Evolutionary conservation across 2,797 vertebrate species (phyloP), one percentile per base, ranked within the genome.

Genomic region (Crocodylus rhombifer): DNA sequence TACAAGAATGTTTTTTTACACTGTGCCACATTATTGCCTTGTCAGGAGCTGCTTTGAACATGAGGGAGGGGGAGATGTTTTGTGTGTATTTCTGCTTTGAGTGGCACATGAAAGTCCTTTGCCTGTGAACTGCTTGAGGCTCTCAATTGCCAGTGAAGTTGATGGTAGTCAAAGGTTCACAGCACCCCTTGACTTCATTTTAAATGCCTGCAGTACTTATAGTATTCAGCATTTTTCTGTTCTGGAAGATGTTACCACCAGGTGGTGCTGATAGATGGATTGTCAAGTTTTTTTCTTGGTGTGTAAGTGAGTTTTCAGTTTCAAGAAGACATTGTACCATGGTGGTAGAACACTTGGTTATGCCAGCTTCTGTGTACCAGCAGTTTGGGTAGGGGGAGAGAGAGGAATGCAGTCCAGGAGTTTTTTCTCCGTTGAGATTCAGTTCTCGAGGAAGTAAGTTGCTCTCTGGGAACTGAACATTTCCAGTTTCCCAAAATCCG

Each of bases 31-130:
- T 33, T 57, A 2, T 16, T 60, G 42, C 74, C 23, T 51, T 77
- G 0, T 0, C 0, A 7, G 26, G 63, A 74, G 77, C n/a, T 21
- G 23, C 4, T 56, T 36, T 77, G 65, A 67, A 63, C 18, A 3
- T 2, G 73, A 65, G 36, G 42, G 42, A 51, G 42, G 9, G 42
- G 42, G 42, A 51, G 71, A 14, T 62, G 5, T 2, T 2, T 81
- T 11, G 23, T 28, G 61, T 10, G 4, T 64, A 63, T 11, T 23
- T 6, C 33, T 56, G 42, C 18, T 57, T 75, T 3, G 3, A 0
- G 1, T 0, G 26, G 42, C 71, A 55, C 42, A 51, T 26, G 21
- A 42, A 5, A 21, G 33, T 1, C 64, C 77, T 77, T 10, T 21
- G 33, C 61, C 65, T 71, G 23, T 21, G 69, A 21, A 0, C 33